Conservation (phyloP, 64 coral and sea anemone genomes). For the Platygyra sinensis region DNA sequence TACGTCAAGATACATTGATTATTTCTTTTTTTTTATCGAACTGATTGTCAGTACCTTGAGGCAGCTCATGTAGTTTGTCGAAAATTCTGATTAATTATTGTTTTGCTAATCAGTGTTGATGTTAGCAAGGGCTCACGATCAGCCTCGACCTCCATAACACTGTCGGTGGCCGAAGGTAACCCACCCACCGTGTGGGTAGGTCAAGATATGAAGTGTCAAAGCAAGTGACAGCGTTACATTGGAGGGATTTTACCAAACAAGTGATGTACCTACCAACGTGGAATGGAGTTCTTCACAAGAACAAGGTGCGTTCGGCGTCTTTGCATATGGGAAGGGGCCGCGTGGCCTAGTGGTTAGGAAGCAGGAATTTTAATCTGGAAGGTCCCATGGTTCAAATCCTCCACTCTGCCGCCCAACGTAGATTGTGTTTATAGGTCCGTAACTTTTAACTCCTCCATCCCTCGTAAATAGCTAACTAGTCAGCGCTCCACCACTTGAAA, state of each 20-base stretch:
- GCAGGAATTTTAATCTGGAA: no score
- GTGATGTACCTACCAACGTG: conserved; percentile 27
- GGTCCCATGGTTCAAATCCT: no score
- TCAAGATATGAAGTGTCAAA: conserved; percentile 28
- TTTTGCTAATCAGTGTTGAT: conserved; percentile 26
- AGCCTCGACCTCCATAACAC: conserved; percentile 21
- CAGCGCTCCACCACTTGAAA: neutral
- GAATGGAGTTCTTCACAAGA: conserved; percentile 46
- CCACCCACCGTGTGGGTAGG: conserved; percentile 65
- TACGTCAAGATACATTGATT: no score
- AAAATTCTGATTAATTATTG: neutral
- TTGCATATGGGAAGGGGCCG: no score
- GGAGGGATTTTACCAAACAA: conserved; percentile 57
- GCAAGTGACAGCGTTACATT: conserved; percentile 35
- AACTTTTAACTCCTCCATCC: no score
- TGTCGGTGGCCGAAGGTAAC: conserved; percentile 59
- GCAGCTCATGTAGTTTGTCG: no score
- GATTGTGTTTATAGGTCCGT: no score
- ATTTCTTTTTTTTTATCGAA: no score
- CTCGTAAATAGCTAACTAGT: neutral
- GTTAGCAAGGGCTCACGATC: conserved; percentile 59
- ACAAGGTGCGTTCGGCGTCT: conserved; percentile 25
- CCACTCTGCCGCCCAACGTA: no score
- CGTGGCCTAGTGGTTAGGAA: no score
- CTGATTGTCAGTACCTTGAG: no score